These are phyloP conservation scores for Danaus melanippus DNA, from an alignment of 1,140 invertebrate genomes.

Conservation along the genomic window DNA sequence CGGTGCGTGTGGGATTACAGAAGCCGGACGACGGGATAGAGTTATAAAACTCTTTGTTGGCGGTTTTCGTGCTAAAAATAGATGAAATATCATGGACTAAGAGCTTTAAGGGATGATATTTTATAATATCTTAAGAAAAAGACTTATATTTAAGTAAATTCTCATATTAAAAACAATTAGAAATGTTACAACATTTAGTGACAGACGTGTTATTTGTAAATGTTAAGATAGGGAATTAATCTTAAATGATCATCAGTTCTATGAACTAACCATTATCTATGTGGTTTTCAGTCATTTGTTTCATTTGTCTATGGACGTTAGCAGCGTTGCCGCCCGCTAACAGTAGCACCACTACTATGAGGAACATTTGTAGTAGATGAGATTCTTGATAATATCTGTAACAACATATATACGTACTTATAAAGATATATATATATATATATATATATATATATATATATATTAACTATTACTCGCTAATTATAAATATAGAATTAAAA, in stretches of 20 bases:
- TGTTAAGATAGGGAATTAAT: too few relatives aligned
- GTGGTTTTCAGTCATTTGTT: slow-evolving; percentile 35
- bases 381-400: slow-evolving; percentile 34
- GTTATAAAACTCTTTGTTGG: slow-evolving; percentile 60
- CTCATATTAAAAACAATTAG: too few relatives aligned
- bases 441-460: not conserved
- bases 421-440: not conserved
- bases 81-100: slow-evolving; percentile 4
- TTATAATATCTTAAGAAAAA: too few relatives aligned
- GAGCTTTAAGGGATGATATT: too few relatives aligned
- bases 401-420: slow-evolving; percentile 5
- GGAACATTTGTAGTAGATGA: slow-evolving; percentile 40
- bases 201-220: too few relatives aligned
- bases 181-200: too few relatives aligned
- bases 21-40: slow-evolving; percentile 61
- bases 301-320: slow-evolving; percentile 46
- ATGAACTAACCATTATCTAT: slow-evolving; percentile 43
- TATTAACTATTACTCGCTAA: not conserved
- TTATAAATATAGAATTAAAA: slow-evolving; percentile 7
- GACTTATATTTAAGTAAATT: too few relatives aligned
- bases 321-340: slow-evolving; percentile 27
- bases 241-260: too few relatives aligned
- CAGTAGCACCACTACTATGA: slow-evolving; percentile 36
- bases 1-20: slow-evolving; percentile 41
- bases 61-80: slow-evolving; percentile 14